phyloP scores from a whole-genome alignment of 2,113 vertebrate genomes.

The Zeus faber region DNA sequence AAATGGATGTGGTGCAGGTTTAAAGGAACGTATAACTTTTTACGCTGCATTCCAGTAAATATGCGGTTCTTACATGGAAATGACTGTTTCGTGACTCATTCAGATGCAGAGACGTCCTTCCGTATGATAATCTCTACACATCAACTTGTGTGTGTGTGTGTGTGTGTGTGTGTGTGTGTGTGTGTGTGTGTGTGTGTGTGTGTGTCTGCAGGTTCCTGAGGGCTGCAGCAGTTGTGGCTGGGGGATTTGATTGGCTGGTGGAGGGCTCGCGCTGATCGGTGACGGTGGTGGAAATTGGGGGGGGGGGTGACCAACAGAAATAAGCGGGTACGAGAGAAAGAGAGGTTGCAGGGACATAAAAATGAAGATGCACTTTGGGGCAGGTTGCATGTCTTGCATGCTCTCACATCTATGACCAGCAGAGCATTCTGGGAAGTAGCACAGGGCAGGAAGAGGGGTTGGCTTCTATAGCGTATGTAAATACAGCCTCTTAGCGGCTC shows the following conservation, averaged over 20 bases:
- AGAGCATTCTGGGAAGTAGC: slow-evolving; percentile 55
- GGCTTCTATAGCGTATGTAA: not conserved
- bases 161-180: not conserved
- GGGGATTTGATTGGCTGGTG: slow-evolving; percentile 98
- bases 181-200: slow-evolving; percentile 15
- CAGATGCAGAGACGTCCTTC: no score
- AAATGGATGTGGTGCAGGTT: no score
- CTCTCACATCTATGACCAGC: slow-evolving; percentile 76
- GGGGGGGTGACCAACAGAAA: slow-evolving; percentile 41
- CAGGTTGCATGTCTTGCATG: slow-evolving; percentile 94
- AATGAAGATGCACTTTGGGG: slow-evolving; percentile 27
- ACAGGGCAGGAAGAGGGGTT: slow-evolving; percentile 21
- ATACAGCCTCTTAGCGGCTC: slow-evolving; percentile 2
- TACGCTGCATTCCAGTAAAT: not conserved
- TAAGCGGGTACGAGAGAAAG: slow-evolving; percentile 66
- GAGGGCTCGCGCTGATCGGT: slow-evolving; percentile 90
- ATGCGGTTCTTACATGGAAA: not conserved
- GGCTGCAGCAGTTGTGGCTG: slow-evolving; percentile 85
- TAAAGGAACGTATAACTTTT: no score
- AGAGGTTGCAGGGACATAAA: slow-evolving; percentile 40
- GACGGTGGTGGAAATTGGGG: slow-evolving; percentile 67
- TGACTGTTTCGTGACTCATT: not conserved
- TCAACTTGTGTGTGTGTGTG: not conserved
- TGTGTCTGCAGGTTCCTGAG: slow-evolving; percentile 95
- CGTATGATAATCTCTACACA: no score